A percentile compares a stretch with the other conserved stretches of the same genome.
Evolutionary conservation across 2,113 vertebrate genomes (phyloP).

Genomic region (Cyrtonyx montezumae): DNA sequence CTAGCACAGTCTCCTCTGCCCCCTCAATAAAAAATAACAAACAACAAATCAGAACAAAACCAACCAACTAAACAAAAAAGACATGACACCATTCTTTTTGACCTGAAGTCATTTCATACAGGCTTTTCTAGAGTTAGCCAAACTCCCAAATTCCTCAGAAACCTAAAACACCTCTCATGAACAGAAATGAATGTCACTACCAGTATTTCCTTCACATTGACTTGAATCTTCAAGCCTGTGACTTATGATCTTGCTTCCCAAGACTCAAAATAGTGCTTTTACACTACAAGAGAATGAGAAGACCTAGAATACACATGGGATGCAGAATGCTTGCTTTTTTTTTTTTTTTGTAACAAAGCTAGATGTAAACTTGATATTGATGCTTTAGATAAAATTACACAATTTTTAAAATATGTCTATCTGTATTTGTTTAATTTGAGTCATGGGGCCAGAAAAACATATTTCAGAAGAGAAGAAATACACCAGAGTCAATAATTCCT

Average conservation of each 20-base stretch:
- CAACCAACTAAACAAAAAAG: background rate
- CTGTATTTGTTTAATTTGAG: background rate
- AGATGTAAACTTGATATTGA: background rate
- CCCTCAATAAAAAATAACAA: background rate
- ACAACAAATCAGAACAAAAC: background rate
- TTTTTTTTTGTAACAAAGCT: background rate
- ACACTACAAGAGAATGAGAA: background rate
- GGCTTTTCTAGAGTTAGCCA: background rate
- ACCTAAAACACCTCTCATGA: background rate
- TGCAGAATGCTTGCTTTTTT: background rate
- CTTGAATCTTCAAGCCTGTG: background rate
- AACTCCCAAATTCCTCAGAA: background rate
- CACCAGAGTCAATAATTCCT: background rate
- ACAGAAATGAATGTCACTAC: background rate
- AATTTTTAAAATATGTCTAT: background rate
- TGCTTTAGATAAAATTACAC: background rate
- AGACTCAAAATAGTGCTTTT: background rate
- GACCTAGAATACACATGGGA: background rate
- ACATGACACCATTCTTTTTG: background rate
- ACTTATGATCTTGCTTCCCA: background rate
- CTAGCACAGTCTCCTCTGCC: background rate
- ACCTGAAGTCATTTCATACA: background rate
- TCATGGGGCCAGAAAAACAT: background rate
- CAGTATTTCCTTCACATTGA: background rate
- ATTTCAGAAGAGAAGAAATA: background rate